Base-by-base conservation (phyloP, 2,113 vertebrate species). In the Phaethornis superciliosus region DNA sequence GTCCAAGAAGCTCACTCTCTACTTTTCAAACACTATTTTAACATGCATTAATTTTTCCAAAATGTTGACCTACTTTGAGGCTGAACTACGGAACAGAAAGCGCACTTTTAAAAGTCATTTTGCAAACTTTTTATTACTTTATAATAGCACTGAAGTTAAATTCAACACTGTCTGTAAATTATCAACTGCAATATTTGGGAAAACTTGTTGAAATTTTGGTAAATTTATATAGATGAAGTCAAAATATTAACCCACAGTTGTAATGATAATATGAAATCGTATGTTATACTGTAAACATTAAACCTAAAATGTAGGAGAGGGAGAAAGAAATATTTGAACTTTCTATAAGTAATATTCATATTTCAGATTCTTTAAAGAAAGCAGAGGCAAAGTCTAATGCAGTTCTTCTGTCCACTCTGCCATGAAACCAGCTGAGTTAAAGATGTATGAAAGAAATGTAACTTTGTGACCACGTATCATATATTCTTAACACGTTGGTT, bases 141-240 rank as follows among this genome's bases (percentile, higher is more conserved):
- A 96, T 97, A 97, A 96, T 98, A 98, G 99, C 99, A 99, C 99
- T 99, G 98, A 99, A 96, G 88, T 97, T 86, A 98, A 99, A 97
- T 98, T 97, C 97, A 98, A 98, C 97, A 98, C 98, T 99, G 97
- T 99, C 96, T 96, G 95, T 97, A 97, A 97, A 96, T 94, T 47
- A 97, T 96, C 96, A 96, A 93, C 96, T 95, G 95, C 97, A 98
- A 98, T 98, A 96, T 96, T 98, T 96, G 97, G 97, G 96, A 98
- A 98, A 96, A 97, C 97, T 97, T 97, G 96, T 97, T 96, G 87
- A 95, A 92, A 95, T 74, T 79, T 96, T 96, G 95, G 96, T 94
- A 97, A 97, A 96, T 97, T 98, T 90, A 85, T 88, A 37, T 94
- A 96, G 95, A 81, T 54, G 51, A 96, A 93, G 59, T 96, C 92